Conservation (phyloP, 2,888 invertebrate genomes). For the Seira sanloemensis region DNA sequence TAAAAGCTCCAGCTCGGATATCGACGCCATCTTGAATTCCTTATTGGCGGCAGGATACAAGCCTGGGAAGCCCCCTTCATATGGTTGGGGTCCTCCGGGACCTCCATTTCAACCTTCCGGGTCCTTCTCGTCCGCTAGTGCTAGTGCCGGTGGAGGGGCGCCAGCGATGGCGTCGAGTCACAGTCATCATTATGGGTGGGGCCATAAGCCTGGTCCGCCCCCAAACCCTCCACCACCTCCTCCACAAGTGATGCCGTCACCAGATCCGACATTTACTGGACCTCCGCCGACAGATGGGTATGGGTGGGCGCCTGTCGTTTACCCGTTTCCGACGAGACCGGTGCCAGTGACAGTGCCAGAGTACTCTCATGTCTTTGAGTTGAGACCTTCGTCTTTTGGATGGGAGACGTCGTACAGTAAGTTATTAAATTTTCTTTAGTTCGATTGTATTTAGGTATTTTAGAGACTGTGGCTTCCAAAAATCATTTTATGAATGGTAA, state of each 20-base stretch:
- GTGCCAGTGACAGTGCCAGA: constrained; percentile 29
- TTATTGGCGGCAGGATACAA: neutral
- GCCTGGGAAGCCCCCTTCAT: neutral
- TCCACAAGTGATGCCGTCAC: neutral
- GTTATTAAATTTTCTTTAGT: no score
- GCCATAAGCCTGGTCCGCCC: neutral
- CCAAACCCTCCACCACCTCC: constrained; percentile 4
- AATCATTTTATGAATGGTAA: no score
- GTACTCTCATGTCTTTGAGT: constrained; percentile 42
- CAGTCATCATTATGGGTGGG: neutral
- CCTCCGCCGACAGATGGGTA: neutral
- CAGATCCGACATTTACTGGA: neutral
- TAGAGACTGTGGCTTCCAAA: no score
- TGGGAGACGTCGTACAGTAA: constrained; percentile 72
- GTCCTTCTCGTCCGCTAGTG: neutral
- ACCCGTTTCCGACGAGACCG: constrained; percentile 2
- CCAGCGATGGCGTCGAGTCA: constrained; percentile 9
- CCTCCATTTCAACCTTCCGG: neutral
- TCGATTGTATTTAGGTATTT: no score
- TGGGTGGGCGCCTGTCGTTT: constrained; percentile 22
- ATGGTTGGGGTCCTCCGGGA: neutral
- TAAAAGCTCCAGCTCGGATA: neutral
- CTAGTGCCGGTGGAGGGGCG: neutral
- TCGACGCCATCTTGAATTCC: neutral
- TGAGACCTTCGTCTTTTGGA: constrained; percentile 69